phyloP scores from a whole-genome alignment of 2,888 invertebrate species.

The Hirtodrosophila trivittata region DNA sequence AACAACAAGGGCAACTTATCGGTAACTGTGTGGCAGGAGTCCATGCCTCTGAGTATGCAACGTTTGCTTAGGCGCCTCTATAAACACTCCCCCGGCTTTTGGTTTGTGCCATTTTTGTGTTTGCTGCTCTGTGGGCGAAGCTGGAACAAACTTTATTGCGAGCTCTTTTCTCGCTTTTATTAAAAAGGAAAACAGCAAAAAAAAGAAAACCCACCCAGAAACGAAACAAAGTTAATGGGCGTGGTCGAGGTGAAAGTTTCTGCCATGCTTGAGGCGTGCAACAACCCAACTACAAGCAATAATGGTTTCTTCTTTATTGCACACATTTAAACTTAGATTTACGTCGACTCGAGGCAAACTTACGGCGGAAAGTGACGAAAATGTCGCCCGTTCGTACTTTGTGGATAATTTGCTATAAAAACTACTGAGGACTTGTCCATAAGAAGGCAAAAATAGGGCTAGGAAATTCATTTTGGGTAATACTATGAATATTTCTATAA shows the following conservation, averaged over 20 bases:
- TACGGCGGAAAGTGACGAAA: conserved; percentile 30
- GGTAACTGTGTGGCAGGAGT: conserved; percentile 36
- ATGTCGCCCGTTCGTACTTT: conserved; percentile 26
- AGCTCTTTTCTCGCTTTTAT: conserved; percentile 39
- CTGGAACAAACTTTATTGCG: conserved; percentile 54
- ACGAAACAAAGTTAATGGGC: conserved; percentile 41
- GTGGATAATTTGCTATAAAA: not conserved
- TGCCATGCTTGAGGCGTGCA: conserved; percentile 13
- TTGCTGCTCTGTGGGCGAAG: conserved; percentile 38
- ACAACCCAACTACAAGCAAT: conserved; percentile 56
- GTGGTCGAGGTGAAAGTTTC: conserved; percentile 43
- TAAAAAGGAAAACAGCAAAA: conserved; percentile 14
- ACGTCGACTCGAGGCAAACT: conserved; percentile 11
- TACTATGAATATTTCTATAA: no score
- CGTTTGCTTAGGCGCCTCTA: conserved; percentile 66
- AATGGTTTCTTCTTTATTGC: conserved; percentile 41
- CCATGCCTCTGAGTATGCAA: conserved; percentile 60
- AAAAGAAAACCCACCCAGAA: not conserved
- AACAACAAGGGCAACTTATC: conserved; percentile 46
- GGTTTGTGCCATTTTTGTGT: conserved; percentile 21
- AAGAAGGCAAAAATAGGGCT: no score
- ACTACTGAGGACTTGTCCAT: no score
- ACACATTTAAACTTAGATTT: conserved; percentile 28
- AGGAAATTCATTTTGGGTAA: no score
- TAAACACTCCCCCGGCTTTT: conserved; percentile 50